Percentiles rank a stretch among this genome's conserved stretches.
These are phyloP conservation scores for Leptoteleia sp. DNA, from an alignment of 1,140 invertebrate genomes.

Conservation along the genomic window DNA sequence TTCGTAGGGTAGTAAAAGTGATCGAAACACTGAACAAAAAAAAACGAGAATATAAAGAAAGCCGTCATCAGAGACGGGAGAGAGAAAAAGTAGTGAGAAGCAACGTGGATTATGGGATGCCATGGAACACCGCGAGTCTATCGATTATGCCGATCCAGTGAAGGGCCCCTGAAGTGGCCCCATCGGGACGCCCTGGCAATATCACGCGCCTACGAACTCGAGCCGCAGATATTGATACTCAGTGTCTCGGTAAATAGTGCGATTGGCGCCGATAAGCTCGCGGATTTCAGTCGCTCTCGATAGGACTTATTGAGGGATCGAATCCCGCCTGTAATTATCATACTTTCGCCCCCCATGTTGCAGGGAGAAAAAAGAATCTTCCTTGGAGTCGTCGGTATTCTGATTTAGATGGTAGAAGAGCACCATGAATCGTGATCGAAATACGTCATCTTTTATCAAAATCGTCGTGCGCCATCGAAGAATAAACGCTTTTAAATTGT, in stretches of 20 bases:
- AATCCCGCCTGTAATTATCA: constrained; percentile 4
- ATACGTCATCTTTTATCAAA: too few relatives aligned
- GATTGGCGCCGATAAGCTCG: constrained; percentile 63
- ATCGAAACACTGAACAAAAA: too few relatives aligned
- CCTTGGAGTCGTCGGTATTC: too few relatives aligned
- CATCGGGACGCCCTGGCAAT: constrained; percentile 55
- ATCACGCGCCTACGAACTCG: constrained; percentile 63
- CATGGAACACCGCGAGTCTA: constrained; percentile 42
- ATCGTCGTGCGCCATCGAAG: too few relatives aligned
- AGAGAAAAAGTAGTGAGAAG: constrained; percentile 12
- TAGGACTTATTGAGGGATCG: constrained; percentile 51
- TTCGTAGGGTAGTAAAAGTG: too few relatives aligned
- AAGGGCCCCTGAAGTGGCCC: constrained; percentile 54
- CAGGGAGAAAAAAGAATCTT: too few relatives aligned
- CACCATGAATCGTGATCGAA: too few relatives aligned
- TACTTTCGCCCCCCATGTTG: neutral
- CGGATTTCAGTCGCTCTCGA: constrained; percentile 56
- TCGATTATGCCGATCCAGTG: constrained; percentile 53
- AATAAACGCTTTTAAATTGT: too few relatives aligned
- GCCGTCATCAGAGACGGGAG: too few relatives aligned
- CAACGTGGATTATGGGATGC: constrained; percentile 60
- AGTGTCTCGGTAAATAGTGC: constrained; percentile 66
- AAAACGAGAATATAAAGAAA: too few relatives aligned
- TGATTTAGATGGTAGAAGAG: too few relatives aligned
- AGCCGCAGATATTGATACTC: constrained; percentile 67